These are phyloP conservation scores for Macaca mulatta DNA, from an alignment of 2,113 vertebrate species.

Conservation along the genomic window DNA sequence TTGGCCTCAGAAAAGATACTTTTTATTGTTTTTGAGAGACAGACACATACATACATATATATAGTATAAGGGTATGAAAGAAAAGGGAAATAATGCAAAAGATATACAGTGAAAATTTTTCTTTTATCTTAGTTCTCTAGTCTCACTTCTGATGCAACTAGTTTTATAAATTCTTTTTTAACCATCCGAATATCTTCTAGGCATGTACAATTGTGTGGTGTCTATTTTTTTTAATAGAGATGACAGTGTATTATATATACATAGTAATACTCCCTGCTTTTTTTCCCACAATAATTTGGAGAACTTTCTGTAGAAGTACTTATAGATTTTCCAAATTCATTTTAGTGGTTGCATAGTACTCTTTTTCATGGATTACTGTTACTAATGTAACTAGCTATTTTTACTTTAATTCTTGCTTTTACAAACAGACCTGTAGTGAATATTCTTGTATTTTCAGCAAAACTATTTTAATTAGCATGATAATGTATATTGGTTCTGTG, in stretches of 20 bases:
- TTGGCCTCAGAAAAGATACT: neutral
- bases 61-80: neutral
- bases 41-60: neutral
- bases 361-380: neutral
- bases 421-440: neutral
- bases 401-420: neutral
- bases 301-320: neutral
- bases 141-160: neutral
- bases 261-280: neutral
- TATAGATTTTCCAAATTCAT: neutral
- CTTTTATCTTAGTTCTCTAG: neutral
- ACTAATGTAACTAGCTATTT: neutral
- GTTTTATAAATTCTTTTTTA: neutral
- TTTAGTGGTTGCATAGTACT: neutral
- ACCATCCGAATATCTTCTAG: neutral
- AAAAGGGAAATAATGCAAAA: conserved; percentile 2
- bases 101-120: neutral
- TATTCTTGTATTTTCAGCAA: neutral
- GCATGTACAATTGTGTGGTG: neutral
- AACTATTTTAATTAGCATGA: neutral
- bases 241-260: neutral
- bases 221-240: neutral
- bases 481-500: neutral
- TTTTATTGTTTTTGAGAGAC: neutral
- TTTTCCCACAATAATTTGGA: neutral